Evolutionary conservation across 2,797 vertebrate genomes (phyloP), one percentile per base, ranked within the genome.

Genomic region (Eospalax fontanierii): DNA sequence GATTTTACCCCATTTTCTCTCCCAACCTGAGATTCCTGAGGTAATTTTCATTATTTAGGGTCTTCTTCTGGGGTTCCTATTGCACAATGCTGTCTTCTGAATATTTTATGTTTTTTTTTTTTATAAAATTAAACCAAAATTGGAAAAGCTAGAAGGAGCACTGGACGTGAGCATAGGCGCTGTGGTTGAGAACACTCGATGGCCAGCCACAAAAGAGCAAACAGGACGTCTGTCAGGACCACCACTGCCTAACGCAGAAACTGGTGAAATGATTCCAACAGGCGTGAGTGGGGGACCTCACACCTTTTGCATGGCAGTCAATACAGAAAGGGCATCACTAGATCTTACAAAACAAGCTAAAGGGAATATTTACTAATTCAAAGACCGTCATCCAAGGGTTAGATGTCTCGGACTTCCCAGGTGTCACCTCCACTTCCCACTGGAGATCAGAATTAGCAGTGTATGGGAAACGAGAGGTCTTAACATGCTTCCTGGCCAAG

Each of bases 91-190:
- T 82, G 61, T 21, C 65, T 38, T 65, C 38, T 22, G 18, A 43
- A 65, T 26, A 33, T 11, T 33, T 26, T 43, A 11, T 84, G 24
- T 35, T 74, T 24, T 43, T 15, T 65, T 43, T 43, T 65, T 43
- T 43, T 84, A 74, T 89, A 66, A 84, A 96, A 81, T 82, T 84
- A 74, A 40, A 18, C n/a, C 57, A 76, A 75, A 92, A 75, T 70
- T 81, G 75, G 68, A 59, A 71, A 65, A 76, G 24, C 50, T 86
- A 43, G 75, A 91, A 61, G 75, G 18, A 38, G 18, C 26, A 82
- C 0, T 82, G 43, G 35, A 46, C 26, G 68, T 50, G 46, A 88
- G 35, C 38, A 73, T 5, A 11, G 38, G 54, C 90, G 19, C 21
- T 76, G 85, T 59, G 46, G 4, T 43, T 89, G 59, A 89, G 74